Evolutionary conservation across 1,140 invertebrate species (phyloP), one percentile per base, ranked within the genome.

Genomic region (Sycobia sp.): DNA sequence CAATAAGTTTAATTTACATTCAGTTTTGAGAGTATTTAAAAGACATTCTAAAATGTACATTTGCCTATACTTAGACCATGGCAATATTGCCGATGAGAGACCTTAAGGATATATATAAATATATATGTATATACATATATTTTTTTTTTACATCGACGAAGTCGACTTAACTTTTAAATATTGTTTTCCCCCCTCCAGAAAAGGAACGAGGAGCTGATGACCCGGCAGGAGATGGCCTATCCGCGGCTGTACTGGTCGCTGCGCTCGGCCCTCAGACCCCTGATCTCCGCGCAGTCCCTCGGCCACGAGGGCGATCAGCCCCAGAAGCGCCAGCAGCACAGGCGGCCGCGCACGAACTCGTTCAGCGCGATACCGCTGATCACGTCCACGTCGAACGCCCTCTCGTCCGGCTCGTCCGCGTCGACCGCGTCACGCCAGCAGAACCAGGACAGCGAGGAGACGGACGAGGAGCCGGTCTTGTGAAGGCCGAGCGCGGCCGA

Each of bases 141-240:
- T n/a, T n/a, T n/a, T n/a, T n/a, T n/a, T n/a, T n/a, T n/a, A n/a
- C n/a, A n/a, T n/a, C n/a, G n/a, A n/a, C n/a, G n/a, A n/a, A n/a
- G n/a, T n/a, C n/a, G n/a, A n/a, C n/a, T n/a, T n/a, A 13, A 13
- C 32, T 34, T 7, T 34, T 13, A 34, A 34, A 34, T 34, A 7
- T 7, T 32, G 29, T 11, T 32, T 11, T 11, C 61, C 58, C 47
- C n/a, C 10, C 22, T 2, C 2, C 41, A 65, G 62, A 53, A 47
- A 44, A 65, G 54, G 22, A 87, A 85, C 36, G 90, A 90, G 68
- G 90, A 92, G 73, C 73, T 91, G 14, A 77, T 92, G 22, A 86
- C 88, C 13, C 85, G 89, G 67, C 91, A 92, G 66, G 91, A 93
- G 76, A 83, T 90, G n/a, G 70, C 89, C 2, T 90, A 90, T 73